A percentile compares a stretch with the other conserved stretches of the same genome.
Conservation (phyloP, 2,888 invertebrate species). For the Papilio elwesi region DNA sequence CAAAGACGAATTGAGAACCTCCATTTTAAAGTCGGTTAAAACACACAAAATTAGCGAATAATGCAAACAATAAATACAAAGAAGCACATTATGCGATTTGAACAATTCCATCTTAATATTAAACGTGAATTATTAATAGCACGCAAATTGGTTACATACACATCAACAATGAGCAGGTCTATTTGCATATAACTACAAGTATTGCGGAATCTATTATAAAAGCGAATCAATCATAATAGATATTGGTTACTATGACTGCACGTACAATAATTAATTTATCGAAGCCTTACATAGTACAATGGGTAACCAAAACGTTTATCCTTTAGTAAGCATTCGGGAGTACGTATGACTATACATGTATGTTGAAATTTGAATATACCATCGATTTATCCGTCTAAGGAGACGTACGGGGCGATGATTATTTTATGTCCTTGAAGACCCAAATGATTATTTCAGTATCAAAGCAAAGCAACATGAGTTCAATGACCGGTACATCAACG, state of each 20-base stretch:
- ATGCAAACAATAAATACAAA: neutral
- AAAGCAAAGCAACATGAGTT: neutral
- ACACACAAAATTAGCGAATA: neutral
- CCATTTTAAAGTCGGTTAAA: neutral
- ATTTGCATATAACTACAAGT: conserved; percentile 30
- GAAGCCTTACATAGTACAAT: conserved; percentile 23
- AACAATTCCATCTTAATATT: neutral
- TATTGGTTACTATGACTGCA: neutral
- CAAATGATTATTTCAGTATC: neutral
- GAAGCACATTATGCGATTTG: neutral
- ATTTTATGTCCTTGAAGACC: neutral
- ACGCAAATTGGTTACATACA: conserved; percentile 10
- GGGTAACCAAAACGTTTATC: neutral
- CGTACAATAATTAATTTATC: conserved; percentile 11
- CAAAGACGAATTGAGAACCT: too few relatives aligned
- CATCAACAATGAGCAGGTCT: neutral
- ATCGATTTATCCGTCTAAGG: neutral
- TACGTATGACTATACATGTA: conserved; percentile 8
- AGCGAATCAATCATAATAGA: conserved; percentile 26
- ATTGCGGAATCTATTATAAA: conserved; percentile 22
- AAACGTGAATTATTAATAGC: conserved; percentile 6
- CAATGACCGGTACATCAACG: neutral
- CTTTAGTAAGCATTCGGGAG: conserved; percentile 2
- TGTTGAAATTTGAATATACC: conserved; percentile 19
- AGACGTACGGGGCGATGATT: neutral